Conservation (phyloP, 2,797 vertebrate species). For the Sebastes melanostomus region DNA sequence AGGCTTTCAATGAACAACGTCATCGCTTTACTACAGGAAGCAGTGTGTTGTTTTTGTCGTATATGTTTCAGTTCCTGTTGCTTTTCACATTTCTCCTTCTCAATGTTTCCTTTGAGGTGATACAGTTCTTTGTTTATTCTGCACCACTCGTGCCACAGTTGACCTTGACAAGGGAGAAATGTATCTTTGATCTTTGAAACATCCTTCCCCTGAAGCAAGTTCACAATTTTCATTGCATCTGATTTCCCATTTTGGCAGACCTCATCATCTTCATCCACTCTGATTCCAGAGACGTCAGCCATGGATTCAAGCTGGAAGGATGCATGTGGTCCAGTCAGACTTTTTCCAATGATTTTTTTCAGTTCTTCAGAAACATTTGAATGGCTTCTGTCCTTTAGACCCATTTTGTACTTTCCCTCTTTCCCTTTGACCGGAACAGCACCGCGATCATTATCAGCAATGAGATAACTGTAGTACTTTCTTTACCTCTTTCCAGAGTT, state of each 20-base stretch:
- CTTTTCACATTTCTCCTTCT: slow-evolving; percentile 72
- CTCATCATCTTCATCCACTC: slow-evolving; percentile 69
- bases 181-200: slow-evolving; percentile 70
- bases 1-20: slow-evolving; percentile 55
- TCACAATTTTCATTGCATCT: slow-evolving; percentile 47
- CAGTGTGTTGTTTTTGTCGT: slow-evolving; percentile 48
- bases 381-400: slow-evolving; percentile 72
- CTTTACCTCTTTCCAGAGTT: slow-evolving; percentile 7
- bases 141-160: slow-evolving; percentile 82
- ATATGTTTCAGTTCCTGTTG: slow-evolving; percentile 36
- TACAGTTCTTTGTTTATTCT: slow-evolving; percentile 78
- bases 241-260: slow-evolving; percentile 67
- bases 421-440: slow-evolving; percentile 22
- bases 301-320: slow-evolving; percentile 60
- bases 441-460: slow-evolving; percentile 42
- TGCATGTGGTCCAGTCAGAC: slow-evolving; percentile 25
- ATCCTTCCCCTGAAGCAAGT: slow-evolving; percentile 32
- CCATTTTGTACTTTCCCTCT: slow-evolving; percentile 59
- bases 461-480: slow-evolving; percentile 51
- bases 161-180: slow-evolving; percentile 80
- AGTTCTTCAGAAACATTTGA: slow-evolving; percentile 68
- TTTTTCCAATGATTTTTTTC: slow-evolving; percentile 27
- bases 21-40: slow-evolving; percentile 67
- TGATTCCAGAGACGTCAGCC: slow-evolving; percentile 47
- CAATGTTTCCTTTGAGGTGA: slow-evolving; percentile 71